A percentile compares a stretch with the other conserved stretches of the same genome.
These are phyloP conservation scores for Papilio glaucus DNA, from an alignment of 1,140 invertebrate genomes.

Conservation along the genomic window DNA sequence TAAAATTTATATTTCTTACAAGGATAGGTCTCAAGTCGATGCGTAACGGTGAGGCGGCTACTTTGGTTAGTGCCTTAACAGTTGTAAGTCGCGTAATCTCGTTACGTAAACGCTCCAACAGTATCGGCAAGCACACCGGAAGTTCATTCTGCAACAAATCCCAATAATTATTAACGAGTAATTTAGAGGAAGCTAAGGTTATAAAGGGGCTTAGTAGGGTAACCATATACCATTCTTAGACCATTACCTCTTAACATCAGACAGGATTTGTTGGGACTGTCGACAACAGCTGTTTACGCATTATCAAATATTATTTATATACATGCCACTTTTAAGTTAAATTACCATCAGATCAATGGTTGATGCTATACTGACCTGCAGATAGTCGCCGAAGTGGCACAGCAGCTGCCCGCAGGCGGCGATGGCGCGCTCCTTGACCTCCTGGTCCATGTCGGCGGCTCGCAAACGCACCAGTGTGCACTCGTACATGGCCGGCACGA, in stretches of 20 bases:
- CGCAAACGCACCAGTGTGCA: conserved; percentile 93
- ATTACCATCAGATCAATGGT: no score
- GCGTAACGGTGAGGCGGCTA: conserved; percentile 94
- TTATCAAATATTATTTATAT: no score
- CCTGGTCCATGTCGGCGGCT: conserved; percentile 98
- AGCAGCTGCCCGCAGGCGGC: conserved; percentile 98
- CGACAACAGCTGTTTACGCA: no score
- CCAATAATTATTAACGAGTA: no score
- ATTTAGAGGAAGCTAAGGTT: no score
- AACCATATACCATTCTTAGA: conserved; percentile 86
- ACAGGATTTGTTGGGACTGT: no score
- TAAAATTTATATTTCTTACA: conserved; percentile 70
- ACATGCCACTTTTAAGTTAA: no score
- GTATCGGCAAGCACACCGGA: conserved; percentile 94
- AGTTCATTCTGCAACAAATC: conserved; percentile 87
- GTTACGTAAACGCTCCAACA: conserved; percentile 96
- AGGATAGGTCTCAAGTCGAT: conserved; percentile 95
- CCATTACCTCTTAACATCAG: no score
- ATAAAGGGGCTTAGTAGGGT: no score
- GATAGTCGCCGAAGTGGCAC: conserved; percentile 94
- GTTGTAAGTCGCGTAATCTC: conserved; percentile 94
- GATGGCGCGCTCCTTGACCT: conserved; percentile 98
- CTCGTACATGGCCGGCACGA: conserved; percentile 92
- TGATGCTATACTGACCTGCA: conserved; percentile 82
- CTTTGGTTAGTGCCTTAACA: conserved; percentile 97